phyloP scores from a whole-genome alignment of 2,888 invertebrate species.

The Papilio protenor region DNA sequence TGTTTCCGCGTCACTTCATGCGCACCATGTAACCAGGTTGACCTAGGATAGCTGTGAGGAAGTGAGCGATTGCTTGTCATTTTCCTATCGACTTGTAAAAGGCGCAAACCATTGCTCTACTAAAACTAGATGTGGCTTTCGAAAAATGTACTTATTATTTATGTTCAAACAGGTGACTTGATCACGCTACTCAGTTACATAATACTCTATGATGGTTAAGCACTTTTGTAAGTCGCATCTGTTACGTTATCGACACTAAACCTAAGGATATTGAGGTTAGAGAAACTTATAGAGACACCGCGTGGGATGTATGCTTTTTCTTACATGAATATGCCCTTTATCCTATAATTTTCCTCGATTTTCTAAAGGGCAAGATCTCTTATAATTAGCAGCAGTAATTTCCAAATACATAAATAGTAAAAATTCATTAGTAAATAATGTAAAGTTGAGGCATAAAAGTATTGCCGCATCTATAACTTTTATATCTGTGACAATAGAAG shows the following conservation, averaged over 20 bases:
- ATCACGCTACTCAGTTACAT: not conserved
- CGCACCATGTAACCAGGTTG: slow-evolving; percentile 66
- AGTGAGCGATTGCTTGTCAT: slow-evolving; percentile 73
- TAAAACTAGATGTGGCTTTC: slow-evolving; percentile 53
- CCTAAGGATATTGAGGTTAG: too few species aligned
- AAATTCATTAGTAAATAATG: too few species aligned
- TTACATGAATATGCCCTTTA: too few species aligned
- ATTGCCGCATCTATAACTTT: too few species aligned
- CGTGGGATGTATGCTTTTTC: too few species aligned
- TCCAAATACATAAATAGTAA: too few species aligned
- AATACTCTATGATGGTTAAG: not conserved
- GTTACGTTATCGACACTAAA: too few species aligned
- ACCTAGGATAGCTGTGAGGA: slow-evolving; percentile 78
- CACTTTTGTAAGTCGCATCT: not conserved
- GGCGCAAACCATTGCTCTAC: slow-evolving; percentile 51
- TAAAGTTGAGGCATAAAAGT: too few species aligned
- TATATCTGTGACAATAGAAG: slow-evolving; percentile 61
- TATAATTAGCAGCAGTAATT: too few species aligned
- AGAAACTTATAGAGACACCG: too few species aligned
- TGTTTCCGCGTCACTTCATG: slow-evolving; percentile 45
- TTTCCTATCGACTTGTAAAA: slow-evolving; percentile 72
- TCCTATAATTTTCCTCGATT: too few species aligned
- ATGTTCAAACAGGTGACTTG: not conserved
- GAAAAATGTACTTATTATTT: not conserved
- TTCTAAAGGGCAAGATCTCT: too few species aligned